Evolutionary conservation across 2,113 vertebrate genomes (phyloP).

Genomic region (Oxyura jamaicensis): DNA sequence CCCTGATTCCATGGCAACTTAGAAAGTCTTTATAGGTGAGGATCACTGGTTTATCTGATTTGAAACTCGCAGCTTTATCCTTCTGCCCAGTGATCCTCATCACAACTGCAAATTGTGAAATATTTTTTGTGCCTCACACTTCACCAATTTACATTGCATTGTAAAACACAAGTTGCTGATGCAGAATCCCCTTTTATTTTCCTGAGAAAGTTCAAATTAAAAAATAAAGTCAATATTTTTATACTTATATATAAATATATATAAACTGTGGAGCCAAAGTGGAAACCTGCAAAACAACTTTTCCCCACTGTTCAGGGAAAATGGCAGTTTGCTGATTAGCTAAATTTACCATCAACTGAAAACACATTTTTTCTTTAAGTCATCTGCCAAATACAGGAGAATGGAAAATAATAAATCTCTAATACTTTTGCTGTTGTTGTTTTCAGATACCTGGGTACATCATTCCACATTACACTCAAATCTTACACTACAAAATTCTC

Average conservation of each 20-base stretch:
- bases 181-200: not conserved
- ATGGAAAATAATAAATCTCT: not conserved
- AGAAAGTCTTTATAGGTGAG: not conserved
- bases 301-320: not conserved
- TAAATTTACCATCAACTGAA: not conserved
- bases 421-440: not conserved
- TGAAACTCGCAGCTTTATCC: not conserved
- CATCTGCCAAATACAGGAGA: not conserved
- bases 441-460: not conserved
- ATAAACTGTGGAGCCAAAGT: not conserved
- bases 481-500: not conserved
- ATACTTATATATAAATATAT: too few species aligned
- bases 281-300: not conserved
- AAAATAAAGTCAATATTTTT: not conserved
- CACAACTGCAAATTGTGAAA: not conserved
- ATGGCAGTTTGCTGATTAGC: not conserved
- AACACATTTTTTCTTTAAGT: not conserved
- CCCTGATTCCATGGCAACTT: not conserved
- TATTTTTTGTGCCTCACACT: not conserved
- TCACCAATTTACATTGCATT: not conserved
- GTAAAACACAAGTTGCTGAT: not conserved
- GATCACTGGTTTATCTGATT: not conserved
- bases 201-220: not conserved
- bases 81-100: not conserved
- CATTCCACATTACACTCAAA: not conserved